Evolutionary conservation across 1,140 invertebrate genomes (phyloP).

Genomic region (Drosophila subpulchrella): DNA sequence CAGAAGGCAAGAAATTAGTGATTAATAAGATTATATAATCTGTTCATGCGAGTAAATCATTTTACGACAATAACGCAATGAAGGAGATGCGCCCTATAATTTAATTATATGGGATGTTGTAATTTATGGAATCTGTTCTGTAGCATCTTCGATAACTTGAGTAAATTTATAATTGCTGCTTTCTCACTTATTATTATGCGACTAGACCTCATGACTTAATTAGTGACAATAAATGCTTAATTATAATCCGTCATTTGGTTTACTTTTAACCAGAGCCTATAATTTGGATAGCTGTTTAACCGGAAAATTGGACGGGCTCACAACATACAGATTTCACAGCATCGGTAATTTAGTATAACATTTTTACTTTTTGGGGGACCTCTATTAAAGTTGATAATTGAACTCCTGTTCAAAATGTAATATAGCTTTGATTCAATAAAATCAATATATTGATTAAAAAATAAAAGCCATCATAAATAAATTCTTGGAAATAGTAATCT

Average conservation of each 20-base stretch:
- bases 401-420: no score
- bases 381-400: no score
- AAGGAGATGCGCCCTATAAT: background rate
- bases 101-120: background rate
- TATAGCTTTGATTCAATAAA: no score
- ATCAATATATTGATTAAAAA: no score
- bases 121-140: background rate
- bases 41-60: conserved; percentile 1
- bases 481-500: no score
- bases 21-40: conserved; percentile 3
- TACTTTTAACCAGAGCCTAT: conserved; percentile 3
- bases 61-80: background rate
- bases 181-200: background rate
- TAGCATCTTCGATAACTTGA: background rate
- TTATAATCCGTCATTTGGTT: background rate
- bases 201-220: background rate
- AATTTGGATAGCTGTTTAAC: background rate
- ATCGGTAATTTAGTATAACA: no score
- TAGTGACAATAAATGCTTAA: conserved; percentile 1
- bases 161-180: background rate
- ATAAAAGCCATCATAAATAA: no score
- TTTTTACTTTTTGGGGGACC: no score
- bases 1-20: conserved; percentile 2
- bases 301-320: no score
- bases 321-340: no score